Percentiles rank a stretch among this genome's conserved stretches.
phyloP scores from a whole-genome alignment of 2,888 invertebrate genomes.

The Pelosia muscerda region DNA sequence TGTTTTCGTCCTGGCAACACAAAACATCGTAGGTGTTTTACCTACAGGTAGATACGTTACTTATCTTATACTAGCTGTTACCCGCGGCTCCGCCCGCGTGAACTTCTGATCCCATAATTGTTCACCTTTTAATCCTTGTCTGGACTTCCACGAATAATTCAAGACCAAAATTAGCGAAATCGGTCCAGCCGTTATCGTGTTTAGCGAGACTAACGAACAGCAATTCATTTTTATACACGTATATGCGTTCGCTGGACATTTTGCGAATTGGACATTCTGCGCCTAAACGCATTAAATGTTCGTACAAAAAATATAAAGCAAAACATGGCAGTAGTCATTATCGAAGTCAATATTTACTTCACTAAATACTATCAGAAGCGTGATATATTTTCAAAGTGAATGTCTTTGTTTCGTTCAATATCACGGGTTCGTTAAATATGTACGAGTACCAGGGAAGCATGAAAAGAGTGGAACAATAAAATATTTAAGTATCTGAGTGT shows the following conservation, averaged over 20 bases:
- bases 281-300: neutral
- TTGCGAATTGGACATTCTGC: too few species aligned
- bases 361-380: slow-evolving; percentile 13
- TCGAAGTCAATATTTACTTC: slow-evolving; percentile 28
- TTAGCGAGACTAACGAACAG: too few species aligned
- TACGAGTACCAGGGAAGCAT: slow-evolving; percentile 66
- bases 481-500: slow-evolving; percentile 57
- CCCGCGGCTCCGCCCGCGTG: too few species aligned
- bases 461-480: slow-evolving; percentile 59
- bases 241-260: too few species aligned
- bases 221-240: too few species aligned
- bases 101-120: too few species aligned
- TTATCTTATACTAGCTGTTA: neutral
- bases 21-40: neutral
- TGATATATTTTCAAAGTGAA: slow-evolving; percentile 26
- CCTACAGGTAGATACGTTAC: neutral
- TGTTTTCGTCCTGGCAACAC: neutral
- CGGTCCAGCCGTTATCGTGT: too few species aligned
- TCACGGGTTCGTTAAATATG: slow-evolving; percentile 62
- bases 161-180: too few species aligned
- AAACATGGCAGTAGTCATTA: slow-evolving; percentile 12
- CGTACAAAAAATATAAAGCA: neutral
- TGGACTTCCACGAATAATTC: too few species aligned
- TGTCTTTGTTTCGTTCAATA: slow-evolving; percentile 45
- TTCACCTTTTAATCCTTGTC: too few species aligned